Evolutionary conservation across 2,113 vertebrate species (phyloP).

Genomic region (Eclectus roratus): DNA sequence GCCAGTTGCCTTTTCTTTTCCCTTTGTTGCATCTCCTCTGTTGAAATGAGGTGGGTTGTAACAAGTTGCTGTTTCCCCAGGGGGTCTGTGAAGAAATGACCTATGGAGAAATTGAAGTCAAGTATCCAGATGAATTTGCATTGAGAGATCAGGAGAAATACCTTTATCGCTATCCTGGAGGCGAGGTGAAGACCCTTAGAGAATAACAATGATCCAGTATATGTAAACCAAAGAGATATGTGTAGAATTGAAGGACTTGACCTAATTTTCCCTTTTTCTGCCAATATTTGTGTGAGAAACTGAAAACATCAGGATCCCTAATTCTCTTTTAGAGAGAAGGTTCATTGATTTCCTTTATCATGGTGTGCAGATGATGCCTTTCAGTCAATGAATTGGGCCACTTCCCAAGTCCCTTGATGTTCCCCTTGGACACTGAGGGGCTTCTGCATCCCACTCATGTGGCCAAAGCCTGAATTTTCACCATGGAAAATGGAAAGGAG

Average conservation of each 20-base stretch:
- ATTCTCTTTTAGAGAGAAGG: rapidly evolving
- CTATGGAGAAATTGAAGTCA: slow-evolving; percentile 88
- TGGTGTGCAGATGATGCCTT: neutral
- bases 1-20: neutral
- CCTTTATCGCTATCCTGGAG: slow-evolving; percentile 96
- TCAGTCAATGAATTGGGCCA: rapidly evolving
- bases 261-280: neutral
- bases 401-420: rapidly evolving
- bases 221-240: rapidly evolving
- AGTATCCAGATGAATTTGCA: slow-evolving; percentile 93
- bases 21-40: neutral
- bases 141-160: slow-evolving; percentile 96
- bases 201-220: rapidly evolving
- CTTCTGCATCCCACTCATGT: neutral
- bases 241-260: neutral
- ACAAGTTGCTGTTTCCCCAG: slow-evolving; percentile 61
- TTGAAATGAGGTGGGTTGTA: neutral
- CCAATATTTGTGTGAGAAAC: rapidly evolving
- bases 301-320: rapidly evolving
- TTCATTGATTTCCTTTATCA: neutral
- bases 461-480: neutral
- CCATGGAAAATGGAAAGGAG: neutral
- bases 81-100: slow-evolving; percentile 98
- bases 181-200: slow-evolving; percentile 81
- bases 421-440: rapidly evolving